These are phyloP conservation scores for Trypoxylon attenuatum DNA, from an alignment of 2,888 invertebrate species.

Conservation along the genomic window DNA sequence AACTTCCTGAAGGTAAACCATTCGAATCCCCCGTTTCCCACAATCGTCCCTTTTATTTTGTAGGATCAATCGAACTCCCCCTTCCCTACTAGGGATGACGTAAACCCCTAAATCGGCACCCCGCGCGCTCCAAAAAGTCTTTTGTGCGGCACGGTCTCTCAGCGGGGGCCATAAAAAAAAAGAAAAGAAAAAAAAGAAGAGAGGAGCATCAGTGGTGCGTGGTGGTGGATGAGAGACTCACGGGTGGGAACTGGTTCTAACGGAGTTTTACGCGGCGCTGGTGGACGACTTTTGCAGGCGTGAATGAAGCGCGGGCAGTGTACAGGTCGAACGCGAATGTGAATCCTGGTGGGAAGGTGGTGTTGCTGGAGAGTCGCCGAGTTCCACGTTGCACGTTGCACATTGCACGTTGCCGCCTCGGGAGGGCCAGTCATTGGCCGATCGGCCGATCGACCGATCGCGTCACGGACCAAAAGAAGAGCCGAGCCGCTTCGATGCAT, in stretches of 20 bases:
- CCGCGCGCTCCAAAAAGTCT: no score
- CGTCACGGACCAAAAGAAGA: conserved; percentile 43
- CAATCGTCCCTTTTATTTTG: no score
- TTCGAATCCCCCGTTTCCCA: no score
- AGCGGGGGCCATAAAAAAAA: no score
- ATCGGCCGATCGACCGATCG: conserved; percentile 37
- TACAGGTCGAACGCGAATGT: conserved; percentile 28
- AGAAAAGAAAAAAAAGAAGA: no score
- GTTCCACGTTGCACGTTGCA: no score
- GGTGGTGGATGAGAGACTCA: conserved; percentile 24
- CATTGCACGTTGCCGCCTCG: conserved; percentile 21
- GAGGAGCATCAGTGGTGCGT: not conserved
- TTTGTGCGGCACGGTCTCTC: no score
- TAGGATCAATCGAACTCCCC: no score
- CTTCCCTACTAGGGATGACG: no score
- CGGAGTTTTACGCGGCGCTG: conserved; percentile 49
- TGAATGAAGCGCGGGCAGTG: conserved; percentile 56
- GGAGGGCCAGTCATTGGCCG: conserved; percentile 45
- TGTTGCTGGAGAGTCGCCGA: conserved; percentile 9
- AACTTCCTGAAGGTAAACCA: no score
- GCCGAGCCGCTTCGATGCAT: conserved; percentile 34
- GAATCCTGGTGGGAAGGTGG: not conserved
- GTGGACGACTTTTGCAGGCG: conserved; percentile 51
- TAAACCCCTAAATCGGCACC: no score
- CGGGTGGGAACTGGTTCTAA: conserved; percentile 49